Percentiles rank a stretch among this genome's conserved stretches.
phyloP scores from a whole-genome alignment of 2,113 vertebrate genomes.

The Salminus brasiliensis region DNA sequence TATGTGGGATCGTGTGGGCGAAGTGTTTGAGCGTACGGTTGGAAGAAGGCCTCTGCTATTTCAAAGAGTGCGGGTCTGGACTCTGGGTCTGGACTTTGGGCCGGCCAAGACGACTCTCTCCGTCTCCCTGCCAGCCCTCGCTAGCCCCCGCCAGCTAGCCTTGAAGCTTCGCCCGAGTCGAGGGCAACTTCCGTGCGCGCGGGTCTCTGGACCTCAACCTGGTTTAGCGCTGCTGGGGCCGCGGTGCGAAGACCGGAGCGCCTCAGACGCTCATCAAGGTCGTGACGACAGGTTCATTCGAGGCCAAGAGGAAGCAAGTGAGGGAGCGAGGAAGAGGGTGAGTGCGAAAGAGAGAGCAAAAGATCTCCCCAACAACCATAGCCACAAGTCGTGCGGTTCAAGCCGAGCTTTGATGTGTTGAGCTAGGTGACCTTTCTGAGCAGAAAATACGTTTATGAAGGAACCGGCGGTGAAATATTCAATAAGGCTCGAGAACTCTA shows the following conservation, averaged over 20 bases:
- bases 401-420: constrained; percentile 27
- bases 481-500: constrained; percentile 67
- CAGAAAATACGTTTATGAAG: constrained; percentile 70
- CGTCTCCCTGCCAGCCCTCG: neutral
- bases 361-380: constrained; percentile 4
- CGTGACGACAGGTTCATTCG: neutral
- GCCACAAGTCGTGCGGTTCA: neutral
- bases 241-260: neutral
- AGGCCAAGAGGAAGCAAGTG: constrained; percentile 3
- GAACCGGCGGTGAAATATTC: constrained; percentile 74
- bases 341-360: constrained; percentile 8
- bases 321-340: neutral
- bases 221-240: neutral
- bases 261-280: neutral
- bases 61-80: too few species aligned
- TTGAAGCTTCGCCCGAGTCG: neutral
- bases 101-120: neutral
- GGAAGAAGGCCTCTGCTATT: neutral
- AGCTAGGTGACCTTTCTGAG: constrained; percentile 29
- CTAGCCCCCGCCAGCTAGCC: neutral
- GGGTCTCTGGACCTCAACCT: neutral
- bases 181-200: neutral
- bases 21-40: neutral
- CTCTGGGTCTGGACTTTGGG: neutral
- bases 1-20: constrained; percentile 48